A percentile compares a stretch with the other conserved stretches of the same genome.
These are phyloP conservation scores for Megaptera novaeangliae DNA, from an alignment of 2,113 vertebrate genomes.

Conservation along the genomic window DNA sequence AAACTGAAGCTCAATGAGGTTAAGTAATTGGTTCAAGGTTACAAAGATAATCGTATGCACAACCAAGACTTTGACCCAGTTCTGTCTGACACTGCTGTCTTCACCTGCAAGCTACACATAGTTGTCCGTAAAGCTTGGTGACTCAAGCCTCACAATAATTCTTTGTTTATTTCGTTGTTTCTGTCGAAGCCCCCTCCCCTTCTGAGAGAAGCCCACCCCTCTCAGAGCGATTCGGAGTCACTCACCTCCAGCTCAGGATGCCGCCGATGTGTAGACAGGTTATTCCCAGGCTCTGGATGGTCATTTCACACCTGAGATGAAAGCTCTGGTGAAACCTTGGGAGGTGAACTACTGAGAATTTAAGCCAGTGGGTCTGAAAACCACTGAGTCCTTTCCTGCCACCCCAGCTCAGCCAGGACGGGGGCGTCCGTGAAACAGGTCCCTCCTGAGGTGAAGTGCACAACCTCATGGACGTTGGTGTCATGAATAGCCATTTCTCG, in stretches of 20 bases:
- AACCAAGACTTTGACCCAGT: background rate
- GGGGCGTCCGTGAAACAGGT: background rate
- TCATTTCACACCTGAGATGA: background rate
- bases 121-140: background rate
- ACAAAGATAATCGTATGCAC: background rate
- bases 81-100: background rate
- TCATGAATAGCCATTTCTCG: background rate
- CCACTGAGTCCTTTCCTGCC: background rate
- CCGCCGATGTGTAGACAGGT: background rate
- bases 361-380: background rate
- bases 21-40: background rate
- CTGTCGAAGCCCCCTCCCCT: background rate
- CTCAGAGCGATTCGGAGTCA: background rate
- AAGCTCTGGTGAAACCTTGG: background rate
- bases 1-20: background rate
- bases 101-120: accelerated
- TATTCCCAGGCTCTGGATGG: background rate
- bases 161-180: background rate
- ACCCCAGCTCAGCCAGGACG: too few relatives aligned
- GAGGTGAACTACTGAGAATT: background rate
- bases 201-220: background rate
- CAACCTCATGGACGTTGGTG: background rate
- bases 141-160: background rate
- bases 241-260: background rate
- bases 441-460: background rate